Evolutionary conservation across 2,888 invertebrate species (phyloP), one percentile per base, ranked within the genome.

Genomic region (Pocota personata): DNA sequence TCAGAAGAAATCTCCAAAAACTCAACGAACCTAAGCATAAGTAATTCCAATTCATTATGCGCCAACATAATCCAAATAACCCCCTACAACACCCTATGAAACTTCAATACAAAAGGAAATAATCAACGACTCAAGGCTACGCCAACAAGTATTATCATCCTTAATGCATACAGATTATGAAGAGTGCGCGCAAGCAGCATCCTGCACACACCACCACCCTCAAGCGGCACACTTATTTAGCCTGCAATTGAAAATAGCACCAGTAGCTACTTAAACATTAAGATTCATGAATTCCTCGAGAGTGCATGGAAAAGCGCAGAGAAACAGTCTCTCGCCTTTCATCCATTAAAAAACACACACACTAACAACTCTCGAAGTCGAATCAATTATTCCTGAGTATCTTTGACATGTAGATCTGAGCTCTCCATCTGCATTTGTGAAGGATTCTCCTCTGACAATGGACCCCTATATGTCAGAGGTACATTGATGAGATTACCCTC

Each of bases 121-220:
- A 84, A 84, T 84, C 80, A 84, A 84, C 83, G 58, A 50, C 84
- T 80, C 84, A 84, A 84, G 84, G 84, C 79, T 83, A 66, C 43
- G 37, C 50, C 58, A 75, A 75, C 58, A 64, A 69, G 62, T 30
- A 58, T 69, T 69, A 69, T 64, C 69, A 71, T 75, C 64, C 40
- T 43, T 64, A 84, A 79, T 79, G 79, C 69, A 84, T 37, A 58
- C 57, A 80, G 64, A 75, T 80, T 80, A 75, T 64, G 75, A 75
- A 35, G 64, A 84, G 64, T 57, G 73, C 64, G 69, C 64, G 62
- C 66, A 62, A 55, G 62, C 79, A 58, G 55, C 69, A 50, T 21
- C 16, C 32, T 40, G 21, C 37, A 7, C 32, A 16, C 7, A 3
- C n/a, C 2, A 4, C 10, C 19, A 12, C 24, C 40, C 35, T n/a